Base-by-base conservation (phyloP, 2,113 vertebrate genomes). In the Burhinus oedicnemus region DNA sequence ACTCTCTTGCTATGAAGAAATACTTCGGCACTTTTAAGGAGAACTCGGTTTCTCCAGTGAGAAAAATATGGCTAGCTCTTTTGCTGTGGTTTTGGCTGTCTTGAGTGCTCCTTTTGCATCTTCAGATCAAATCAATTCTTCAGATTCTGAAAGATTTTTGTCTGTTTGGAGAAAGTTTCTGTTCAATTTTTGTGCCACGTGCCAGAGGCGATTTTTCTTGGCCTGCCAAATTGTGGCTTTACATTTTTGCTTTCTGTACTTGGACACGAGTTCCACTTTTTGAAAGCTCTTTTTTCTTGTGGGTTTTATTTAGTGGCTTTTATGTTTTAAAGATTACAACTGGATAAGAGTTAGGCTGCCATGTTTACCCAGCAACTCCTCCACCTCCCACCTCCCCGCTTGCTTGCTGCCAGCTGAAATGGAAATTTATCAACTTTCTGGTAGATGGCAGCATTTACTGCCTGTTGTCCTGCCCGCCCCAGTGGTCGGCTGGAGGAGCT, bases 361-460 rank as follows among this genome's bases (percentile, higher is more conserved):
- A 4, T 65, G 21, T 87, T 87, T 44, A 27, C 21, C 49, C 77
- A 84, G 62, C 84, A 91, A 16, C 17, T 79, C 23, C 20, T 34
- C 36, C 30, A 9, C 71, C 19, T 60, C 23, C 12, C 23, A 34
- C 29, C 25, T 64, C 49, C 14, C 10, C 0, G 3, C 42, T 72
- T 54, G 26, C 40, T 68, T 51, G 1, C 17, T 78, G 36, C 38
- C 42, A 60, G 64, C 49, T 66, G 69, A 34, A 95, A 22, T 8
- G 19, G 58, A 75, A 80, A 81, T 77, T 26, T 88, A 27, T 19
- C 2, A 20, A 15, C 12, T 95, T 95, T 51, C 93, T 87, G 95
- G 69, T 96, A 95, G 96, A 44, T 95, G 93, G 91, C 97, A 97
- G 95, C 83, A 96, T 89, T 93, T 76, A 5, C 88, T 84, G 87